Evolutionary conservation across 2,113 vertebrate species (phyloP).

Genomic region (Trogon melanurus): DNA sequence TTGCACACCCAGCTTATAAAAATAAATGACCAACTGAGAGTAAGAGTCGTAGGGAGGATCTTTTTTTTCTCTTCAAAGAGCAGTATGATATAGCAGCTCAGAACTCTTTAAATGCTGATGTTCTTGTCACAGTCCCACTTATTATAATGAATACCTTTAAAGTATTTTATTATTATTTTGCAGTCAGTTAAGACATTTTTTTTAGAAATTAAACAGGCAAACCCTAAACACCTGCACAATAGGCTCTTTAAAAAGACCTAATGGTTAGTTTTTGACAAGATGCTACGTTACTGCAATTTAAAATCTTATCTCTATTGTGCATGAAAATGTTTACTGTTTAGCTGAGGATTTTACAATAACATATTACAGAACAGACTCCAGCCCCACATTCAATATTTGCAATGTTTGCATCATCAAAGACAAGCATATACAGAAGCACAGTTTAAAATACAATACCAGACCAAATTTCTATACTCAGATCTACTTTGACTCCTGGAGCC

Average conservation of each 20-base stretch:
- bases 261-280: neutral
- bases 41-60: neutral
- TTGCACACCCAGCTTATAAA: neutral
- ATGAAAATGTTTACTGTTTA: neutral
- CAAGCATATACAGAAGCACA: neutral
- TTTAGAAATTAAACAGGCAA: neutral
- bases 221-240: neutral
- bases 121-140: neutral
- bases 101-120: neutral
- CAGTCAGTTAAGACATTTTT: neutral
- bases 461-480: neutral
- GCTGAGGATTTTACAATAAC: neutral
- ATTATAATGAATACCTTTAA: neutral
- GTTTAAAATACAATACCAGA: fast-evolving
- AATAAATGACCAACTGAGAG: neutral
- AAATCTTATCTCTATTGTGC: neutral
- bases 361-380: neutral
- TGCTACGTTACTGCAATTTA: neutral
- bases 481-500: neutral
- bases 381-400: neutral
- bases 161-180: neutral
- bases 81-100: neutral
- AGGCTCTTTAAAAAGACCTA: neutral
- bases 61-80: neutral
- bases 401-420: neutral